Evolutionary conservation across 2,113 vertebrate genomes (phyloP), one percentile per base, ranked within the genome.

Genomic region (Corydoras sp.): DNA sequence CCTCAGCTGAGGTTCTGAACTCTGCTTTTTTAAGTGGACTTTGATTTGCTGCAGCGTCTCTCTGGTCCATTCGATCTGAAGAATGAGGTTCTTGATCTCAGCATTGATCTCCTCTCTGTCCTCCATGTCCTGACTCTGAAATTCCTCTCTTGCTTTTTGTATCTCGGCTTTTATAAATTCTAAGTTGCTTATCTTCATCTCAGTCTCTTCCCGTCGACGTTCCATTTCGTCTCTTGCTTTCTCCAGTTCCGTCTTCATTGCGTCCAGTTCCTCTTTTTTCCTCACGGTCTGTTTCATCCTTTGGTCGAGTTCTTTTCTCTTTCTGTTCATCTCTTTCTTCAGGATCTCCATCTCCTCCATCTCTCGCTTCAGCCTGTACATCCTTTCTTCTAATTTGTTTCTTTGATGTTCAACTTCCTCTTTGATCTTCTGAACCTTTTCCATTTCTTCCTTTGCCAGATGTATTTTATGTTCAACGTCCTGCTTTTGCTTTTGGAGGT

Each of bases 321-420:
- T 75, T 14, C 48, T 66, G 24, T 74, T 73, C 67, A 83, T 67
- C 61, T 81, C 81, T 72, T 70, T 72, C 74, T 76, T 76, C 32
- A 69, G 66, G 13, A 81, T 61, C 43, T 81, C 79, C 68, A 83
- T 70, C 63, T 79, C 74, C 62, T 53, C 68, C 60, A 79, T 78
- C 15, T 83, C 76, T 24, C 65, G 62, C 61, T 79, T 77, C 30
- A 71, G 68, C 50, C 68, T 62, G 24, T 74, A 62, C 67, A 75
- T 74, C 59, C 61, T 81, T 56, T 68, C 65, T 10, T 81, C 81
- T 53, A 76, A 18, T 48, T 79, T 76, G 18, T 72, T 53, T 76
- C 31, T 76, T 69, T 82, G 73, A 49, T 59, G 73, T 71, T 78
- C 71, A 65, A 81, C 67, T 58, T 82, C 75, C 15, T 69, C 69